Percentiles rank a stretch among this genome's conserved stretches.
These are phyloP conservation scores for Numida meleagris DNA, from an alignment of 2,113 vertebrate species.

Conservation along the genomic window DNA sequence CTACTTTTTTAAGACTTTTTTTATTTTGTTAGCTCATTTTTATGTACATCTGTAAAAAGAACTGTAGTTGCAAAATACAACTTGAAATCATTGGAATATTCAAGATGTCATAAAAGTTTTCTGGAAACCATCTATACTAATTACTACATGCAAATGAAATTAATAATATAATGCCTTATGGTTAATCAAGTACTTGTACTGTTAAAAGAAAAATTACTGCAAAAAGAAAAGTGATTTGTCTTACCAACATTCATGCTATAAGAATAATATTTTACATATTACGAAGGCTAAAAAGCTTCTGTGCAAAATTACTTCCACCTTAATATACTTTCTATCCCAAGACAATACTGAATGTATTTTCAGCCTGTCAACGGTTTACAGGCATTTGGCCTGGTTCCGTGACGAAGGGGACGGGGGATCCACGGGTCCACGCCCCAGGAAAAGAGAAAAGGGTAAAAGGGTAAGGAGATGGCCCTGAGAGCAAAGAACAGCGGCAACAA, in stretches of 20 bases:
- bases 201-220: conserved; percentile 54
- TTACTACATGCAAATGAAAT: conserved; percentile 34
- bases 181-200: conserved; percentile 57
- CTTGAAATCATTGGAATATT: background rate
- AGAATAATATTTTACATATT: background rate
- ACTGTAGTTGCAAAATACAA: background rate
- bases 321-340: background rate
- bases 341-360: background rate
- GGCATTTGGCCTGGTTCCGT: too few species aligned
- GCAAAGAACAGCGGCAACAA: too few species aligned
- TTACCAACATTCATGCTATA: background rate
- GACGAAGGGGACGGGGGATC: too few species aligned
- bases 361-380: too few species aligned
- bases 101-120: conserved; percentile 32
- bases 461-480: too few species aligned
- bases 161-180: conserved; percentile 55
- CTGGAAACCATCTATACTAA: background rate
- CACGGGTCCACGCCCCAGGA: too few species aligned
- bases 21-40: background rate
- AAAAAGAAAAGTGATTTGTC: conserved; percentile 10
- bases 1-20: background rate
- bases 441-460: too few species aligned
- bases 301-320: background rate
- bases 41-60: background rate
- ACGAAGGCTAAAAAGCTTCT: background rate